A percentile compares a stretch with the other conserved stretches of the same genome.
Conservation (phyloP, 2,113 vertebrate species). For the Clarias batrachus region DNA sequence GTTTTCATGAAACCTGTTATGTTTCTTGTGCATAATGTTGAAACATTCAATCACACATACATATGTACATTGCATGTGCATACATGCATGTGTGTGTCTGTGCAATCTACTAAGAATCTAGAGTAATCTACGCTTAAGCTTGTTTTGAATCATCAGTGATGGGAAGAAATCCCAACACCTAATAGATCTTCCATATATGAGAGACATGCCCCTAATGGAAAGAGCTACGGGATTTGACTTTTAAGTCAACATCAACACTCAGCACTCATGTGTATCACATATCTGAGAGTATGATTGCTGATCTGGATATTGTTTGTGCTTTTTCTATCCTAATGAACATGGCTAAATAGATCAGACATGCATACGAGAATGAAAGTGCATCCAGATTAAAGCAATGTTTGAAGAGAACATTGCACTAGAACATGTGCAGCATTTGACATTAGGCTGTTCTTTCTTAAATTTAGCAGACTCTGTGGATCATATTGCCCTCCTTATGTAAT, state of each 20-base stretch:
- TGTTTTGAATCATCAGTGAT: slow-evolving; percentile 29
- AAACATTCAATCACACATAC: background rate
- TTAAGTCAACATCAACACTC: slow-evolving; percentile 41
- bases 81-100: slow-evolving; percentile 11
- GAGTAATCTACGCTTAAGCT: slow-evolving; percentile 12
- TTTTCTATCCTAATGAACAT: slow-evolving; percentile 22
- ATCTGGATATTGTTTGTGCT: slow-evolving; percentile 24
- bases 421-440: background rate
- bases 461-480: background rate
- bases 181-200: slow-evolving; percentile 43
- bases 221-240: slow-evolving; percentile 23
- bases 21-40: slow-evolving; percentile 1
- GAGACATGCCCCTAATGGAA: slow-evolving; percentile 31
- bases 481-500: background rate
- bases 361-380: background rate
- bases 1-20: slow-evolving; percentile 14
- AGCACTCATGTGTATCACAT: slow-evolving; percentile 28
- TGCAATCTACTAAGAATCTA: slow-evolving; percentile 3
- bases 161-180: slow-evolving; percentile 28
- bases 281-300: slow-evolving; percentile 21
- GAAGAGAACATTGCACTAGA: background rate
- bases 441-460: background rate
- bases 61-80: background rate
- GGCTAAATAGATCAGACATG: slow-evolving; percentile 22
- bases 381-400: slow-evolving; percentile 16